These are phyloP conservation scores for Dipodomys merriami DNA, from an alignment of 2,113 vertebrate genomes.

Conservation along the genomic window DNA sequence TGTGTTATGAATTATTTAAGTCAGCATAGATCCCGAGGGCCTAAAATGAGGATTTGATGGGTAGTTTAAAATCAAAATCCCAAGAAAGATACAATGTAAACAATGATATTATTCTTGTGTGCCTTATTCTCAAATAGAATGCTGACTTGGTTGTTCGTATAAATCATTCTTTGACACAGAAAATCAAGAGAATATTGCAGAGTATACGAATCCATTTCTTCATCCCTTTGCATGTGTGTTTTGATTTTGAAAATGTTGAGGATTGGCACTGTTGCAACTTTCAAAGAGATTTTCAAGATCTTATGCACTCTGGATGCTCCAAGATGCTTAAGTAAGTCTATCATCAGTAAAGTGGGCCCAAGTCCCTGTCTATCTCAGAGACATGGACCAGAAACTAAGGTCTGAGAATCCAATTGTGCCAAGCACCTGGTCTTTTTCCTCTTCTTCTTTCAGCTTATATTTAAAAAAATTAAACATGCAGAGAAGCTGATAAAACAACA, in stretches of 20 bases:
- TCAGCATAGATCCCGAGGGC: background rate
- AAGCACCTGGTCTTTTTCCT: background rate
- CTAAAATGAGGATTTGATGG: slow-evolving; percentile 23
- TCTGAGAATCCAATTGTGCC: background rate
- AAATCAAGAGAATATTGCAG: slow-evolving; percentile 15
- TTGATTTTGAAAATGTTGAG: background rate
- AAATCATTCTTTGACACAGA: background rate
- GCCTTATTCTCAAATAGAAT: background rate
- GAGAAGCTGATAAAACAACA: background rate
- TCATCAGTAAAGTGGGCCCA: background rate
- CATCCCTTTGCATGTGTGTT: background rate
- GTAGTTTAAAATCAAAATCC: slow-evolving; percentile 28
- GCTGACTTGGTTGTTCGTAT: background rate
- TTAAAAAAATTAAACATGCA: background rate
- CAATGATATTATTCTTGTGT: background rate
- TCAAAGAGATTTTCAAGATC: background rate
- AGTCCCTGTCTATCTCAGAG: background rate
- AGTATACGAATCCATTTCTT: background rate
- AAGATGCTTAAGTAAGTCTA: background rate
- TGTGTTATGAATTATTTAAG: slow-evolving; percentile 50
- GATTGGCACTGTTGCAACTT: background rate
- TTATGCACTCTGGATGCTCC: background rate
- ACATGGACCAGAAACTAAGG: background rate
- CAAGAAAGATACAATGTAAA: slow-evolving; percentile 5
- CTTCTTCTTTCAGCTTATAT: background rate